Conservation (phyloP, 2,888 invertebrate species). For the Philhelius pedissequus region DNA sequence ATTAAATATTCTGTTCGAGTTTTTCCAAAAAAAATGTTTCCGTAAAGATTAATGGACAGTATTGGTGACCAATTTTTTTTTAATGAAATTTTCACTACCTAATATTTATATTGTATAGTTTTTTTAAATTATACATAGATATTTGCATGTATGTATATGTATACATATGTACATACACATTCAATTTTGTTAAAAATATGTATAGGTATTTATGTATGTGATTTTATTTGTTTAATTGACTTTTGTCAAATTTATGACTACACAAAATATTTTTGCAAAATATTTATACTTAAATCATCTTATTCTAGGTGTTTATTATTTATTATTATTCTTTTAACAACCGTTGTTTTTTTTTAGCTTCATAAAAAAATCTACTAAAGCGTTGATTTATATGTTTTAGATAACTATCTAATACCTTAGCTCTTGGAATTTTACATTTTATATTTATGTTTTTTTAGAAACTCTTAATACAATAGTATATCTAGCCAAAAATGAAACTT, state of each 20-base stretch:
- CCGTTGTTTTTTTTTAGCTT: conserved; percentile 1
- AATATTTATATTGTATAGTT: not conserved
- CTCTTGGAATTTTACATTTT: not conserved
- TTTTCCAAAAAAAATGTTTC: no score
- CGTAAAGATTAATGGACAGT: not conserved
- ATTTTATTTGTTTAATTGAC: conserved; percentile 12
- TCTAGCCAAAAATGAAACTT: conserved; percentile 6
- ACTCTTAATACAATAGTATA: conserved; percentile 11
- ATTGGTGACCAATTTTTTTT: not conserved
- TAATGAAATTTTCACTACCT: no score
- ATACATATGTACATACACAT: no score
- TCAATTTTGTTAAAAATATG: not conserved
- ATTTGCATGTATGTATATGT: not conserved
- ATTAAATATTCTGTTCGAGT: no score
- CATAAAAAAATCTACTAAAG: conserved; percentile 6
- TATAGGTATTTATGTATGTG: not conserved
- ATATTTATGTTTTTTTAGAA: conserved; percentile 1
- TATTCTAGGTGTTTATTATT: not conserved
- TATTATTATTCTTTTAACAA: conserved; percentile 1
- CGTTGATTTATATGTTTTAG: not conserved
- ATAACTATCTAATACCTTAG: not conserved
- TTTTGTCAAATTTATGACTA: not conserved
- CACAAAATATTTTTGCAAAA: not conserved
- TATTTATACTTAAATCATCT: not conserved
- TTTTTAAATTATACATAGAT: not conserved